Base-by-base conservation (phyloP, 2,888 invertebrate genomes). In the Erannis defoliaria region DNA sequence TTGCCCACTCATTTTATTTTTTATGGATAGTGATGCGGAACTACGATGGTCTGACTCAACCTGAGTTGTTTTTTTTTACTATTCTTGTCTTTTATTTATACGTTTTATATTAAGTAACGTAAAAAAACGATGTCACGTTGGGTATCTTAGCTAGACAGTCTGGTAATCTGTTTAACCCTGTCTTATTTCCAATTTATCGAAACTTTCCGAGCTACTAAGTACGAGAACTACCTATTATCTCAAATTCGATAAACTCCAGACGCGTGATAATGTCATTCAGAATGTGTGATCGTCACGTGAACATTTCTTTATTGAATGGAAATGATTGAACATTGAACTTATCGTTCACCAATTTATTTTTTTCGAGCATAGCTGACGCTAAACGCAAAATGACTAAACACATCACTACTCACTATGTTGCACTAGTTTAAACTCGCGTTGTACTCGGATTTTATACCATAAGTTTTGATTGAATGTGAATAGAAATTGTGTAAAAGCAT, bases 221-320 rank as follows among this genome's bases (percentile, higher is more conserved):
- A 8, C n/a, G 1, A 1, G 4, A 1, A 0, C 5, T 33, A 33
- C 9, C 33, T 33, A 2, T 5, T 35, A 35, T 14, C n/a, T 35
- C 35, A 38, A 10, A 38, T 38, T 18, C 10, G 38, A 38, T 38
- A 18, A 38, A 10, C 2, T 16, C 8, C 9, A 38, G 38, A 16
- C 38, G 38, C 38, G 18, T 38, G 38, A 38, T 38, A 18, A 10
- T 18, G 18, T 0, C 38, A 38, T 16, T 18, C 14, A 8, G 38
- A 16, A 14, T 10, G 38, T 38, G 38, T 38, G 38, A 18, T 38
- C 38, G 10, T 18, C 16, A 16, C 38, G 38, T 38, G 38, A 18
- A 38, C 37, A 37, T 18, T 38, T 38, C 18, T 38, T 38, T 18
- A 38, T 18, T 38, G 38, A 38, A 10, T 38, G 38, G 37, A 16